Conservation (phyloP, 2,888 invertebrate species). For the Stenchaetothrips biformis region DNA sequence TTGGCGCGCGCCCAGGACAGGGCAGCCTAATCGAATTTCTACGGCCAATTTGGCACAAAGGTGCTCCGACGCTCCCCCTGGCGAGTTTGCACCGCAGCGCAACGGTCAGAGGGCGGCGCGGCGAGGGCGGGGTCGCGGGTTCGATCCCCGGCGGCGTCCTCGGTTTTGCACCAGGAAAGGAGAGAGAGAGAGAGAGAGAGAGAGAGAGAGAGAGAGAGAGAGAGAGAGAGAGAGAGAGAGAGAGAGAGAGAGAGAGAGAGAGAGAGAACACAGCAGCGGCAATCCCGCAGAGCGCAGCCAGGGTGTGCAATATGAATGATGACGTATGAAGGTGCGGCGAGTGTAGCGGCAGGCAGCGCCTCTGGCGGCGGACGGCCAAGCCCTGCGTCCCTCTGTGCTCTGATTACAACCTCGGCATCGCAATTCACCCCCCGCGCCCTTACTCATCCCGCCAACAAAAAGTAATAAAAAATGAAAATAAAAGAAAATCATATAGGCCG, state of each 20-base stretch:
- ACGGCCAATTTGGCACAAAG: slow-evolving; percentile 11
- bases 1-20: slow-evolving; percentile 16
- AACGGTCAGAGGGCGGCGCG: not conserved
- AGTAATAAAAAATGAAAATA: too few relatives aligned
- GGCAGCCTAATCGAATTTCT: slow-evolving; percentile 7
- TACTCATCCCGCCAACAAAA: not conserved
- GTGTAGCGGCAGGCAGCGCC: too few relatives aligned
- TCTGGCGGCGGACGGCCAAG: not conserved
- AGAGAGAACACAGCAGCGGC: not conserved
- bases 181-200: not conserved
- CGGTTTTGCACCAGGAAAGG: not conserved
- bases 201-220: not conserved
- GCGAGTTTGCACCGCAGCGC: not conserved
- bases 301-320: slow-evolving; percentile 2
- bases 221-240: not conserved
- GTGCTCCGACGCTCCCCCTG: not conserved
- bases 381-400: not conserved
- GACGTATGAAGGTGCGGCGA: not conserved
- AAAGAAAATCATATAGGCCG: too few relatives aligned
- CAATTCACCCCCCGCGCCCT: not conserved
- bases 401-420: not conserved
- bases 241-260: not conserved
- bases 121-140: not conserved
- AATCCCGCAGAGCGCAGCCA: not conserved
- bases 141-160: not conserved